Percentiles rank a stretch among this genome's conserved stretches.
Evolutionary conservation across 2,113 vertebrate species (phyloP).

Genomic region (Barbus barbus): DNA sequence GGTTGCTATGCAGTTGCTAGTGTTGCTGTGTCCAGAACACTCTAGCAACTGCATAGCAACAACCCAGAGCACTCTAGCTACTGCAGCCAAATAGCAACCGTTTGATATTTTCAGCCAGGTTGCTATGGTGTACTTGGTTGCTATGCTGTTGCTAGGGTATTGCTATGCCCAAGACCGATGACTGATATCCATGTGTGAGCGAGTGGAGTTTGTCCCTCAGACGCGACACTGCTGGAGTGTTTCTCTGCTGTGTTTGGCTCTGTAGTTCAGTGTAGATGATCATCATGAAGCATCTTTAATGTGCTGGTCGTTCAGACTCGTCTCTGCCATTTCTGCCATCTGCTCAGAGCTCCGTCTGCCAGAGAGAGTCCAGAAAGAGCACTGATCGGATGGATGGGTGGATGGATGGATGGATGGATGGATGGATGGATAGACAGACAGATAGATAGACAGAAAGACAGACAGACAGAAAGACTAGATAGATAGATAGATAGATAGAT

Average conservation of each 20-base stretch:
- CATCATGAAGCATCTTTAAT: background rate
- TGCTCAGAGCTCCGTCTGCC: conserved; percentile 48
- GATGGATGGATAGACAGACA: too few relatives aligned
- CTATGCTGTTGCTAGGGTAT: too few relatives aligned
- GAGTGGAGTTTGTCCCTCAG: background rate
- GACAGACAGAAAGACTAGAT: background rate
- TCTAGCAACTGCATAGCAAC: too few relatives aligned
- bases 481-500: background rate
- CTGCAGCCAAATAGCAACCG: too few relatives aligned
- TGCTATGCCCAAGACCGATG: background rate
- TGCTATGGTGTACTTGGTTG: too few relatives aligned
- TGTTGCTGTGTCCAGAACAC: too few relatives aligned
- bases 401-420: too few relatives aligned
- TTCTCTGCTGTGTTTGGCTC: background rate
- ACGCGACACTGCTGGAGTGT: background rate
- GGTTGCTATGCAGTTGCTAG: too few relatives aligned
- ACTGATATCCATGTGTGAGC: background rate
- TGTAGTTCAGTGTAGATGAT: background rate
- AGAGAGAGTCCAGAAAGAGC: conserved; percentile 43
- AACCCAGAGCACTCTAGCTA: too few relatives aligned
- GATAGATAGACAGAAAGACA: too few relatives aligned
- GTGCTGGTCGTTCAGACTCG: conserved; percentile 37
- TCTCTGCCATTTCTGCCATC: conserved; percentile 55
- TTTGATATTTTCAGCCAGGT: too few relatives aligned
- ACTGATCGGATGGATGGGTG: too few relatives aligned